phyloP scores from a whole-genome alignment of 2,113 vertebrate species.

The Sus scrofa region DNA sequence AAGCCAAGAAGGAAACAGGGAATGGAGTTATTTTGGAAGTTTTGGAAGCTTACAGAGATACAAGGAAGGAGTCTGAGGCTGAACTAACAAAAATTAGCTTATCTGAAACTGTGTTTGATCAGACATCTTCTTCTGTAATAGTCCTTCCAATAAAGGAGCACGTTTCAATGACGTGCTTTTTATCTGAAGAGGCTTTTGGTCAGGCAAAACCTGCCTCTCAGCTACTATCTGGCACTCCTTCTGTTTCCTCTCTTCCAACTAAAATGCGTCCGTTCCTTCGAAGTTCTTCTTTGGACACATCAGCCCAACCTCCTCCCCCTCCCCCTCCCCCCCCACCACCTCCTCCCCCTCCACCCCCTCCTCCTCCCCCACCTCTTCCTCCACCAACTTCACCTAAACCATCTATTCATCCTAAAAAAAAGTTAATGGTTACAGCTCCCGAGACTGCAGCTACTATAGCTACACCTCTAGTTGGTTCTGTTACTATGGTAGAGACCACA shows the following conservation, averaged over 20 bases:
- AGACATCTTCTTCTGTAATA: slow-evolving; percentile 48
- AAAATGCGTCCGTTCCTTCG: slow-evolving; percentile 89
- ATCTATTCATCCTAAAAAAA: slow-evolving; percentile 91
- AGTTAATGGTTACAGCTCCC: slow-evolving; percentile 86
- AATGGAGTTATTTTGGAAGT: slow-evolving; percentile 79
- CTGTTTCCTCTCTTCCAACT: slow-evolving; percentile 87
- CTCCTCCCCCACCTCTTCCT: slow-evolving; percentile 90
- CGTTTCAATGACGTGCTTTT: slow-evolving; percentile 80
- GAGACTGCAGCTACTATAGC: slow-evolving; percentile 65
- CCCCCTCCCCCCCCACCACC: slow-evolving; percentile 81
- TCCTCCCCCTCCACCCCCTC: slow-evolving; percentile 82
- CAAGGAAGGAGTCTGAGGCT: slow-evolving; percentile 79
- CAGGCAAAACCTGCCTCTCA: slow-evolving; percentile 76
- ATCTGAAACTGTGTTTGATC: slow-evolving; percentile 70
- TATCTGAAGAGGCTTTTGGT: slow-evolving; percentile 85
- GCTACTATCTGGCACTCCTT: slow-evolving; percentile 77
- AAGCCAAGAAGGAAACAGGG: slow-evolving; percentile 74
- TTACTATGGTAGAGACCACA: slow-evolving; percentile 82
- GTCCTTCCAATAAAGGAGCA: slow-evolving; percentile 74
- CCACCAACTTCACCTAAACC: slow-evolving; percentile 89
- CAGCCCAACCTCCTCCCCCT: slow-evolving; percentile 82
- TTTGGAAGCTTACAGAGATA: slow-evolving; percentile 83
- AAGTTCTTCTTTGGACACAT: slow-evolving; percentile 89
- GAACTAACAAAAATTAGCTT: slow-evolving; percentile 70
- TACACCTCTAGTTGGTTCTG: slow-evolving; percentile 73